Evolutionary conservation across 2,888 invertebrate genomes (phyloP), one percentile per base, ranked within the genome.

Genomic region (Chydorus sphaericus): DNA sequence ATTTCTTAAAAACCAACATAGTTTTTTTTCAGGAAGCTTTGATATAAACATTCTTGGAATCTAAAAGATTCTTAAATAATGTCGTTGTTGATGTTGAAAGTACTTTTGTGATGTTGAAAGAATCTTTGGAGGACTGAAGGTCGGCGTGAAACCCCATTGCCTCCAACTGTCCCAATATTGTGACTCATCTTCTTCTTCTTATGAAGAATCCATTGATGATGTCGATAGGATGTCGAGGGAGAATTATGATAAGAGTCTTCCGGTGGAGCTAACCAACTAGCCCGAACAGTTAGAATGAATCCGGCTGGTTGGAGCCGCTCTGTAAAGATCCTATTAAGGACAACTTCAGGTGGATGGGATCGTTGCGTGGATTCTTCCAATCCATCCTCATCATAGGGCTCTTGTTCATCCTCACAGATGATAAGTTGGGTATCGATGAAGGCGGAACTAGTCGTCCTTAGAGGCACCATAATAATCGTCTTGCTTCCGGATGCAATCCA

Each of bases 141-240:
- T 33, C 52, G 30, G 7, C 52, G 52, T 3, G 33, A 26, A 11
- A 52, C 23, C 20, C 36, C 18, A 20, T 44, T 36, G 16, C 36
- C 52, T 20, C 36, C 36, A 26, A 20, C 31, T 8, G 30, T 28
- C 8, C 50, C 29, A 6, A 30, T 30, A n/a, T 28, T 29, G n/a
- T 18, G 50, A n/a, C 20, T 31, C 14, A 30, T 28, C 5, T 30
- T 50, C 20, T 30, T 20, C 30, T 50, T 50, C 52, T 36, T 52
- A 26, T 52, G 52, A 16, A 52, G n/a, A 18, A 52, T 10, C 52
- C 52, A 52, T 20, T 52, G 52, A n/a, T 52, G 36, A 7, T 52
- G 52, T 18, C 14, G 23, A 11, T 52, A 20, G 20, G 36, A 11
- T 7, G 36, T 36, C 6, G 33, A 33, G 23, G 18, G 8, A 14